Percentiles rank a stretch among this genome's conserved stretches.
Conservation (phyloP, 2,113 vertebrate species). For the Psilopsiagon aurifrons region DNA sequence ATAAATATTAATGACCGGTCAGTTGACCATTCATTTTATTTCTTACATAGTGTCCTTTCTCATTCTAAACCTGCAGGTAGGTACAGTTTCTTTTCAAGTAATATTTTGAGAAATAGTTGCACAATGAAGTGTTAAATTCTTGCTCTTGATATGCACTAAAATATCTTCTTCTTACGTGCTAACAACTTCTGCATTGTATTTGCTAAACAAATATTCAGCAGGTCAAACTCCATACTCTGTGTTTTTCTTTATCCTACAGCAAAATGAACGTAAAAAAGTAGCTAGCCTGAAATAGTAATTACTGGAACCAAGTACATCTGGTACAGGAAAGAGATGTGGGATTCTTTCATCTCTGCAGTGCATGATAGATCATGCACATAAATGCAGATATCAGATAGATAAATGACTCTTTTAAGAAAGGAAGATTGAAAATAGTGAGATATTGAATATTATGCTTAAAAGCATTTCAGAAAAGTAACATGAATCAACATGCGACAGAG, state of each 20-base stretch:
- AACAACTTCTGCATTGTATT: background rate
- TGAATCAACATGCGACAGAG: background rate
- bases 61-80: background rate
- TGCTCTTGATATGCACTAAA: background rate
- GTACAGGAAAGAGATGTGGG: background rate
- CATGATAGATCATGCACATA: background rate
- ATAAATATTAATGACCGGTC: rapidly evolving
- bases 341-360: background rate
- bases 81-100: background rate
- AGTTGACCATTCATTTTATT: background rate
- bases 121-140: background rate
- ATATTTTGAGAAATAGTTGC: background rate
- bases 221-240: background rate
- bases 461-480: background rate
- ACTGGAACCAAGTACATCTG: background rate
- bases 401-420: background rate
- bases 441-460: background rate
- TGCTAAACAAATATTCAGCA: background rate
- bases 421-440: background rate
- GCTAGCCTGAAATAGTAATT: background rate
- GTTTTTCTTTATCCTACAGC: background rate
- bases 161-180: background rate
- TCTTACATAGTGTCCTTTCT: background rate
- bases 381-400: constrained; percentile 10
- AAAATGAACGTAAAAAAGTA: background rate